A percentile compares a stretch with the other conserved stretches of the same genome.
phyloP scores from a whole-genome alignment of 1,140 invertebrate genomes.

The Drosophila pectinifera region DNA sequence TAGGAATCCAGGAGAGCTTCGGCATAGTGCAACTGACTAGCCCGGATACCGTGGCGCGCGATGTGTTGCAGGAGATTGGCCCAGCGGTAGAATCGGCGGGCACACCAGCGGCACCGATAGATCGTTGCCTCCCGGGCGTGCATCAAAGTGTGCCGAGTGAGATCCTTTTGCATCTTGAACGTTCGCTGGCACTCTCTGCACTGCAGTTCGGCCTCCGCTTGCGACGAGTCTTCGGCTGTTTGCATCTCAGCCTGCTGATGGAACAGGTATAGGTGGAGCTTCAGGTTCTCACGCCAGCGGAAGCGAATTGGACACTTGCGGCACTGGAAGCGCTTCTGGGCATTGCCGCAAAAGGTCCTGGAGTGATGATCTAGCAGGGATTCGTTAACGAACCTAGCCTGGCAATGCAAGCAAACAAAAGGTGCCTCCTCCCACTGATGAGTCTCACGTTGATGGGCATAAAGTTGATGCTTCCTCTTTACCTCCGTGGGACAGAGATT shows the following conservation, averaged over 20 bases:
- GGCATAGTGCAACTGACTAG: constrained; percentile 58
- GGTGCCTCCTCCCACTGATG: constrained; percentile 59
- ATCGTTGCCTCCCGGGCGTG: constrained; percentile 85
- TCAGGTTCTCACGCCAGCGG: constrained; percentile 77
- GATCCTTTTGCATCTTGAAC: constrained; percentile 86
- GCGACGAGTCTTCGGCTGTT: background rate
- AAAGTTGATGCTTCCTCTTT: constrained; percentile 72
- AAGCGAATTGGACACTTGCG: constrained; percentile 73
- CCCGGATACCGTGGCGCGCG: constrained; percentile 64
- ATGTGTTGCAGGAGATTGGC: constrained; percentile 84
- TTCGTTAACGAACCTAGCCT: constrained; percentile 61
- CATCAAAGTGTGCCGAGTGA: constrained; percentile 85
- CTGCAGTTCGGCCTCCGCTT: constrained; percentile 26
- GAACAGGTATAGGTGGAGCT: constrained; percentile 44
- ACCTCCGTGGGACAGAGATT: constrained; percentile 85
- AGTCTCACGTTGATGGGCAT: constrained; percentile 63
- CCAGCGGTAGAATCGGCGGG: constrained; percentile 86
- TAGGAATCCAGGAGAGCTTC: constrained; percentile 61
- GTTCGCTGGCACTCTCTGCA: constrained; percentile 85
- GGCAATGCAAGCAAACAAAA: constrained; percentile 57
- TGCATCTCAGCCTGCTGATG: constrained; percentile 32
- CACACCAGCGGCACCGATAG: constrained; percentile 86
- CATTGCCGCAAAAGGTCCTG: constrained; percentile 61
- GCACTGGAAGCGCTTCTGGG: constrained; percentile 64
- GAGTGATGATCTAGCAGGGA: constrained; percentile 67